Conservation (phyloP, 2,113 vertebrate genomes). For the Petromus typicus region DNA sequence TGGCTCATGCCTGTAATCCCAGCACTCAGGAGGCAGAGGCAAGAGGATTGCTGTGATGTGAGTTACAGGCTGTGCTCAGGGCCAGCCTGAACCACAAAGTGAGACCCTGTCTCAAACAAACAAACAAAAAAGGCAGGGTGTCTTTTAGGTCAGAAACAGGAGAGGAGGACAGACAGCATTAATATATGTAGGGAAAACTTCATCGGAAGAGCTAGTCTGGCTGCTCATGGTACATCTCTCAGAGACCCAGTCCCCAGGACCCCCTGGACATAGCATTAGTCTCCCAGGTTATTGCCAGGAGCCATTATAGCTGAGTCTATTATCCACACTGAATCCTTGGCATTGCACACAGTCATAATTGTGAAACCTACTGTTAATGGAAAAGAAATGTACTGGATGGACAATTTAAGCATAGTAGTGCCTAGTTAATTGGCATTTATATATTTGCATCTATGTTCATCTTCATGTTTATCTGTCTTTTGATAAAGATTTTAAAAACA, state of each 20-base stretch:
- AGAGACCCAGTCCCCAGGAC: fast-evolving
- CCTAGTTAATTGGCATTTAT: too few species aligned
- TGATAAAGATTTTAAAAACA: background rate
- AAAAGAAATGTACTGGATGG: background rate
- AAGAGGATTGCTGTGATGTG: too few species aligned
- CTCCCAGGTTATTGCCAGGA: background rate
- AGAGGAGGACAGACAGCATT: background rate
- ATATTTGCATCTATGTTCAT: background rate
- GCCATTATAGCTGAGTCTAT: fast-evolving
- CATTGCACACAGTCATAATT: fast-evolving
- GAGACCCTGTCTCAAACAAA: too few species aligned
- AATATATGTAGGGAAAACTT: too few species aligned
- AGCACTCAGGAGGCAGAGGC: too few species aligned
- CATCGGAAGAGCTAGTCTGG: background rate
- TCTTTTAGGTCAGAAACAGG: background rate
- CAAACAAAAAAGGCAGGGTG: background rate
- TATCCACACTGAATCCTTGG: fast-evolving
- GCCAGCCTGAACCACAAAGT: too few species aligned
- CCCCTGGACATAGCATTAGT: fast-evolving
- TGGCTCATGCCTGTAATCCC: too few species aligned
- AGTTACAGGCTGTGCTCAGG: too few species aligned
- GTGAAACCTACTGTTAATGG: background rate
- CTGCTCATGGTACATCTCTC: fast-evolving
- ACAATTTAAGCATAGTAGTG: background rate
- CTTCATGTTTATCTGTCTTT: background rate